Conservation (phyloP, 2,797 vertebrate species). For the Alectoris magna region DNA sequence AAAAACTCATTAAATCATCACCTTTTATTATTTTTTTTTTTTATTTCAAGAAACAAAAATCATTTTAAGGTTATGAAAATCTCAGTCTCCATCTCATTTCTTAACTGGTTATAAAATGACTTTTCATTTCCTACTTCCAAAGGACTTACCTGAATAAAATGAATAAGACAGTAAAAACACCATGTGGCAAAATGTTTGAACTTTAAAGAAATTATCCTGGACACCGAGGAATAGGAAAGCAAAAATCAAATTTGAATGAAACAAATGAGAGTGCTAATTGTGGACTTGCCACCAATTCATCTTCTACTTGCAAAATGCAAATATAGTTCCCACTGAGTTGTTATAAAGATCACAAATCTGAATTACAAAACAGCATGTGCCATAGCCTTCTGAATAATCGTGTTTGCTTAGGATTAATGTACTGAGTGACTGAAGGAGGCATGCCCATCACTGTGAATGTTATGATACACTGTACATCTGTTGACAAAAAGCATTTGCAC, state of each 20-base stretch:
- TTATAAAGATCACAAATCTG: conserved; percentile 12
- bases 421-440: background rate
- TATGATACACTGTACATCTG: background rate
- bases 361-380: background rate
- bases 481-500: background rate
- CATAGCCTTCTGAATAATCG: background rate
- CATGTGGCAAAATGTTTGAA: background rate
- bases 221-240: background rate
- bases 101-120: background rate
- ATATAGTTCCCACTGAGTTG: background rate
- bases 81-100: background rate
- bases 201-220: background rate
- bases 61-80: background rate
- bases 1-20: background rate
- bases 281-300: background rate
- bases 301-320: background rate
- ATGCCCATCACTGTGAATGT: background rate
- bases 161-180: background rate
- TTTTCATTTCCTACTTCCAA: background rate
- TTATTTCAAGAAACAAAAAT: background rate
- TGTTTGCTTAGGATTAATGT: background rate
- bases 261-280: background rate
- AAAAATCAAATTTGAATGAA: background rate
- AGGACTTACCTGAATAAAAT: background rate
- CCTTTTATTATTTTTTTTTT: background rate